These are phyloP conservation scores for Catocala sponsa DNA, from an alignment of 2,888 invertebrate genomes.

Conservation along the genomic window DNA sequence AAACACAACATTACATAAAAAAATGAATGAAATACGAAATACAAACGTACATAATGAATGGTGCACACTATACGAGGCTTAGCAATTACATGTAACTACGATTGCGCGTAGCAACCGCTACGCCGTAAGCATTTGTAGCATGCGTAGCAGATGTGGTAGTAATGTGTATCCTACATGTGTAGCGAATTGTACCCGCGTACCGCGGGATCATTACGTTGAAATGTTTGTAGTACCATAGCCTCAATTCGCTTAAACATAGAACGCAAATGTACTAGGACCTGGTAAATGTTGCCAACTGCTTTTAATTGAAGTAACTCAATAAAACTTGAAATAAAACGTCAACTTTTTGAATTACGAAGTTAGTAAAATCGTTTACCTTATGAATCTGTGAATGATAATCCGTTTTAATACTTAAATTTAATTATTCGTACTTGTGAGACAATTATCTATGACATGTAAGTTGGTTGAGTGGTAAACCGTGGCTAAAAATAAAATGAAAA, in stretches of 20 bases:
- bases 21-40: constrained; percentile 31
- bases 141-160: constrained; percentile 20
- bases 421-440: no score
- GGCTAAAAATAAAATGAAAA: no score
- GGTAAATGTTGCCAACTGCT: constrained; percentile 39
- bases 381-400: constrained; percentile 29
- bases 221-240: constrained; percentile 37
- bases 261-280: constrained; percentile 16
- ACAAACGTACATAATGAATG: constrained; percentile 37
- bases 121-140: constrained; percentile 43
- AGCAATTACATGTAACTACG: constrained; percentile 33
- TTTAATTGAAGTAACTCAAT: constrained; percentile 41
- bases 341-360: constrained; percentile 40
- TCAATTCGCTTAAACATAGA: constrained; percentile 35
- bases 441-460: no score
- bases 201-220: constrained; percentile 33
- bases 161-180: background rate
- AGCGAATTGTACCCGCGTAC: constrained; percentile 25
- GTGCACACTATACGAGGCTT: constrained; percentile 29
- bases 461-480: no score
- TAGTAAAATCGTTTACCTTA: constrained; percentile 36
- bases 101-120: constrained; percentile 34
- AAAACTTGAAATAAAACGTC: constrained; percentile 39
- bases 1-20: constrained; percentile 1
- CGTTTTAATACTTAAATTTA: background rate